Conservation (phyloP, 2,888 invertebrate genomes). For the Serrognathus titanus region DNA sequence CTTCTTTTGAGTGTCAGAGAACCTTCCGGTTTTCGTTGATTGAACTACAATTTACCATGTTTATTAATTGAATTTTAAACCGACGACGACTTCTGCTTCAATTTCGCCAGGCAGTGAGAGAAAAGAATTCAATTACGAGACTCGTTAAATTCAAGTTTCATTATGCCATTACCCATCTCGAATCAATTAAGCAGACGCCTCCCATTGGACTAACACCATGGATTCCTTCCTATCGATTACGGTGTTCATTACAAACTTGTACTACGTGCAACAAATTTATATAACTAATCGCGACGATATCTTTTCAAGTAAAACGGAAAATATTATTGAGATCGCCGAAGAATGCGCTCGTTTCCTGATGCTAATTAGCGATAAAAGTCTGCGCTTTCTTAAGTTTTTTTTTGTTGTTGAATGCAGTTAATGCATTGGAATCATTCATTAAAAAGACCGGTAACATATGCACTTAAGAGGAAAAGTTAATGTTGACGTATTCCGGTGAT, state of each 20-base stretch:
- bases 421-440: slow-evolving; percentile 3
- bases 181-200: too few relatives aligned
- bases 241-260: neutral
- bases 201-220: neutral
- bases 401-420: neutral
- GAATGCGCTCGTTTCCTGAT: slow-evolving; percentile 7
- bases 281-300: neutral
- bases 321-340: neutral
- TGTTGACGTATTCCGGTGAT: too few relatives aligned
- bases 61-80: too few relatives aligned
- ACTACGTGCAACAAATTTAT: neutral
- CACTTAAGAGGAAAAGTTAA: neutral
- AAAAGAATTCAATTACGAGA: too few relatives aligned
- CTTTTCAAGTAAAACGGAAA: neutral
- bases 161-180: neutral
- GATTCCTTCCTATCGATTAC: slow-evolving; percentile 3
- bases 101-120: too few relatives aligned
- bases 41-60: too few relatives aligned
- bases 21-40: too few relatives aligned
- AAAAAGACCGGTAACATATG: slow-evolving; percentile 1
- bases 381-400: slow-evolving; percentile 3
- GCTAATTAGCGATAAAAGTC: slow-evolving; percentile 5
- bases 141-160: too few relatives aligned
- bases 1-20: too few relatives aligned
- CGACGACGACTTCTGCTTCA: too few relatives aligned